Percentiles rank a stretch among this genome's conserved stretches.
Conservation (phyloP, 2,888 invertebrate genomes). For the Drosophila mayaguana region DNA sequence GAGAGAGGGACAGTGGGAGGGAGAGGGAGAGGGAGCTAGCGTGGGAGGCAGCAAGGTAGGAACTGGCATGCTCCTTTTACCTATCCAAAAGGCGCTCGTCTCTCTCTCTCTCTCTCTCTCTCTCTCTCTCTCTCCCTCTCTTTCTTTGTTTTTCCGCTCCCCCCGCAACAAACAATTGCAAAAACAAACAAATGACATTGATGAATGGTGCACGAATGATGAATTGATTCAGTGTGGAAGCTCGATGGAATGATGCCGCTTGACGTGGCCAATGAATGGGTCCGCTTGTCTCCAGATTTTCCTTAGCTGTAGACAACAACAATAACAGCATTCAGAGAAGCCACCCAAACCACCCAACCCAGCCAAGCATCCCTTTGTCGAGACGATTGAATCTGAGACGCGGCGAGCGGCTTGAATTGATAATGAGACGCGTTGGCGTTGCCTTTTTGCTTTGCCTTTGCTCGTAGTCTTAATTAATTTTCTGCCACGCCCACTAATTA, state of each 20-base stretch:
- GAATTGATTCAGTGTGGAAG: constrained; percentile 56
- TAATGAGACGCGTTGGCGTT: constrained; percentile 57
- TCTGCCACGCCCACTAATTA: constrained; percentile 74
- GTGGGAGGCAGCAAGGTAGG: background rate
- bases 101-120: background rate
- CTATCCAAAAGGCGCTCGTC: background rate
- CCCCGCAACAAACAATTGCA: constrained; percentile 26
- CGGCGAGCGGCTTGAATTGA: constrained; percentile 70
- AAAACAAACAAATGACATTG: constrained; percentile 74
- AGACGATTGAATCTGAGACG: constrained; percentile 21
- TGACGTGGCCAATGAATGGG: constrained; percentile 65
- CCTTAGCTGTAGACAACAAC: background rate
- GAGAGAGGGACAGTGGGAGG: too few relatives aligned
- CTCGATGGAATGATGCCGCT: constrained; percentile 40
- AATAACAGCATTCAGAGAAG: too few relatives aligned
- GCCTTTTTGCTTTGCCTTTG: constrained; percentile 40
- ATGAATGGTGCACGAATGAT: constrained; percentile 76
- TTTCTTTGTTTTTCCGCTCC: background rate
- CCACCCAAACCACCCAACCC: background rate
- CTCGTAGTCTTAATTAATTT: constrained; percentile 72
- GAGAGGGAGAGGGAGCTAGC: background rate
- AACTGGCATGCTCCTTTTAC: background rate
- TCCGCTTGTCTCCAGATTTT: constrained; percentile 47
- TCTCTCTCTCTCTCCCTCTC: background rate
- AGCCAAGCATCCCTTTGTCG: background rate